Percentiles rank a stretch among this genome's conserved stretches.
Evolutionary conservation across 2,888 invertebrate species (phyloP).

Genomic region (Spicauda simplicius): DNA sequence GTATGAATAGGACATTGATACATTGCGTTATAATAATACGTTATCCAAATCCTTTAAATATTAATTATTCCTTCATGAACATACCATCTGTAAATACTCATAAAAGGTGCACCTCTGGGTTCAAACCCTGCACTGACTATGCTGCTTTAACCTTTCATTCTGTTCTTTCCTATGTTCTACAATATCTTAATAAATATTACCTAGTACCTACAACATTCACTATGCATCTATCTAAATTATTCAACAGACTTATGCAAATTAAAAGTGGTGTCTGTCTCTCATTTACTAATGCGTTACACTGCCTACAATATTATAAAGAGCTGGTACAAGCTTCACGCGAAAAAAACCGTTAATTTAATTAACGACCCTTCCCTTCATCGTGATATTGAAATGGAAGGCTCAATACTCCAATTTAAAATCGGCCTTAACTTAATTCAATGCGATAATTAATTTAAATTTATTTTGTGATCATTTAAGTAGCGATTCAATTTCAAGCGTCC

Average conservation of each 20-base stretch:
- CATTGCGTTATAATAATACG: too few species aligned
- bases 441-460: background rate
- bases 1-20: too few species aligned
- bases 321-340: background rate
- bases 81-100: too few species aligned
- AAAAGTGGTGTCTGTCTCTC: background rate
- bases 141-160: too few species aligned
- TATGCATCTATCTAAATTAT: background rate
- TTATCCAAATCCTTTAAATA: too few species aligned
- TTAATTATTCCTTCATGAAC: too few species aligned
- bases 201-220: too few species aligned
- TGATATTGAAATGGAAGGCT: background rate
- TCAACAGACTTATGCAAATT: background rate
- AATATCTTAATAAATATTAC: too few species aligned
- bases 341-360: background rate
- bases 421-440: background rate
- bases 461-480: background rate
- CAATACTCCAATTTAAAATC: background rate
- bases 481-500: background rate
- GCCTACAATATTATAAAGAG: background rate
- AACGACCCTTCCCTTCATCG: background rate
- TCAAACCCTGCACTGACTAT: too few species aligned
- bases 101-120: too few species aligned
- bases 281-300: conserved; percentile 4
- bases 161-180: too few species aligned